A percentile compares a stretch with the other conserved stretches of the same genome.
Evolutionary conservation across 2,797 vertebrate species (phyloP).

Genomic region (Dipus sagitta): DNA sequence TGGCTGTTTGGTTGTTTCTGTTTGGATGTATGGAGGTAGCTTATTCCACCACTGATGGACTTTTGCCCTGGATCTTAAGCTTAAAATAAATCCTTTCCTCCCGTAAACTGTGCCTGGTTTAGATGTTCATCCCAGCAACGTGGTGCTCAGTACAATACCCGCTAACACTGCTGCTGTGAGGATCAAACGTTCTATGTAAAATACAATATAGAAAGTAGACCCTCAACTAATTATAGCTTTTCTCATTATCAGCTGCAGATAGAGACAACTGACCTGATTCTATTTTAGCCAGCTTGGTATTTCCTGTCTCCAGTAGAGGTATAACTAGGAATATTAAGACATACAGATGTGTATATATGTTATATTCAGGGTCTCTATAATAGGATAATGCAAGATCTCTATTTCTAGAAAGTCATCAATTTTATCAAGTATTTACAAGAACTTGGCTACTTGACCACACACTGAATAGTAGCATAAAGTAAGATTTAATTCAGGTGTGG

Average conservation of each 20-base stretch:
- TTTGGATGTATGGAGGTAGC: no score
- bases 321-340: constrained; percentile 38
- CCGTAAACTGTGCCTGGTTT: no score
- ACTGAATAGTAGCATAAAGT: constrained; percentile 3
- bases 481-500: neutral
- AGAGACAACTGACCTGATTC: constrained; percentile 31
- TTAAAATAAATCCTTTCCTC: no score
- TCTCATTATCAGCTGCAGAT: constrained; percentile 35
- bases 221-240: constrained; percentile 2
- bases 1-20: no score
- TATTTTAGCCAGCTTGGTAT: constrained; percentile 52
- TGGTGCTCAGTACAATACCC: no score
- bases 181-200: constrained; percentile 43
- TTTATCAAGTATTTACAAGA: constrained; percentile 27
- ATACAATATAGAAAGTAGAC: neutral
- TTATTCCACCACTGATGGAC: no score
- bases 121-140: no score
- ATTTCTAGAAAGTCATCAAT: constrained; percentile 32
- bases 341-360: neutral
- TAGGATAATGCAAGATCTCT: constrained; percentile 20
- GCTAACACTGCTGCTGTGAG: neutral
- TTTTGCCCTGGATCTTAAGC: no score
- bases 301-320: constrained; percentile 57
- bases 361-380: neutral
- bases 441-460: neutral